Conservation (phyloP, 1,140 invertebrate species). For the Delia radicum region DNA sequence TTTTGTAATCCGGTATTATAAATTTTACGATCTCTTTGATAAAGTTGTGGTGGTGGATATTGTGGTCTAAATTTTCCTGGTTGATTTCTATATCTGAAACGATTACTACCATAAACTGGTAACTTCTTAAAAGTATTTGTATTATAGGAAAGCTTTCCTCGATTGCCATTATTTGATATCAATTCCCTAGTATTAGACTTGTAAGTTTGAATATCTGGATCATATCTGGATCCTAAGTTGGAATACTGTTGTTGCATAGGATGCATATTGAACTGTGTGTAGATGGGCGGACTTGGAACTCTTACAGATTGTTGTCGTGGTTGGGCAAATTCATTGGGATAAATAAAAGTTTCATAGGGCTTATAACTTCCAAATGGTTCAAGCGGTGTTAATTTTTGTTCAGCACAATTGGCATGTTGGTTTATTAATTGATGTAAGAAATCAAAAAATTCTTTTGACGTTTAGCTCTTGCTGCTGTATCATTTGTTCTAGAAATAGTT, state of each 20-base stretch:
- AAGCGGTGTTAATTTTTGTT: neutral
- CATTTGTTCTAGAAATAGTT: no score
- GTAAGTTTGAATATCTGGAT: neutral
- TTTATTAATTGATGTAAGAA: neutral
- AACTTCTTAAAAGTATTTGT: neutral
- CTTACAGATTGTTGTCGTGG: neutral
- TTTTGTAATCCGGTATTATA: no score
- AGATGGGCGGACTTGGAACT: neutral
- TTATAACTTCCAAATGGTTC: neutral
- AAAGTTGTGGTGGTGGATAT: no score
- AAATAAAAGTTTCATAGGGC: neutral
- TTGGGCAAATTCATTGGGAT: neutral
- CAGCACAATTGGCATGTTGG: neutral
- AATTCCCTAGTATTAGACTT: no score
- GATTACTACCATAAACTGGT: neutral
- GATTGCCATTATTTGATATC: no score
- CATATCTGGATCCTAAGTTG: neutral
- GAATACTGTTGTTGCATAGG: neutral
- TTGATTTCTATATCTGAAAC: neutral
- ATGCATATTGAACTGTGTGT: neutral
- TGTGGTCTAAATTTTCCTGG: neutral
- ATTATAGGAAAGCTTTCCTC: neutral
- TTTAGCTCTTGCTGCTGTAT: neutral
- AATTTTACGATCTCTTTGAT: no score
- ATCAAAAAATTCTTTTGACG: neutral